Base-by-base conservation (phyloP, 2,888 invertebrate species). In the Acanthococcus lagerstroemiae region DNA sequence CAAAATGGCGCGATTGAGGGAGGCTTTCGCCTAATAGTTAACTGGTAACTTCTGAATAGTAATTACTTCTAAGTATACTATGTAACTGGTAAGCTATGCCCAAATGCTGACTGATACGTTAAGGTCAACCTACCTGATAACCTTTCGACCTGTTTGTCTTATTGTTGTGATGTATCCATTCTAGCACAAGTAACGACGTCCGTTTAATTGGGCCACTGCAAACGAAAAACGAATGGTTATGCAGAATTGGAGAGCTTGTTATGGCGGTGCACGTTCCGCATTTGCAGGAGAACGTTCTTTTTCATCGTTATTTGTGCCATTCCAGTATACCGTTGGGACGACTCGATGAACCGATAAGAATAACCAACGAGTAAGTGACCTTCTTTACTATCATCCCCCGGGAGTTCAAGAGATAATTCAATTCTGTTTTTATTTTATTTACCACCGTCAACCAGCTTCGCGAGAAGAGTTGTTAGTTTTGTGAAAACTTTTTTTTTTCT, bases 261-360 rank as follows among this genome's bases (percentile, higher is more conserved):
- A 30, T 21, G 12, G 44, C 37, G n/a, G 30, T 54, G 12, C 12
- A 61, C n/a, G 24, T 52, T 17, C 21, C 1, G 17, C 50, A 61
- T n/a, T 22, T 61, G 17, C 50, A 37, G 37, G 37, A 61, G 17
- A 61, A 61, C 24, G 61, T 61, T 19, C 24, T 52, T n/a, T 25
- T 61, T 2, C 61, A 61, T 61, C 61, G 61, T 9, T 50, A 52
- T 37, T 30, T 61, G 15, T 61, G 61, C 25, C 27, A 61, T 52
- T 50, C 27, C 1, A 54, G 61, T 24, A 9, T 61, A n/a, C 61
- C 61, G 1, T 9, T 44, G 15, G 19, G 52, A 24, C 17, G 15
- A 9, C 22, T 61, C 5, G 44, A 52, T 22, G 44, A 26, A 21
- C 61, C 61, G 21, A 22, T 61, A n/a, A 25, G 52, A 52, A 37